A percentile compares a stretch with the other conserved stretches of the same genome.
Conservation (phyloP, 2,888 invertebrate genomes). For the Axea sp. region DNA sequence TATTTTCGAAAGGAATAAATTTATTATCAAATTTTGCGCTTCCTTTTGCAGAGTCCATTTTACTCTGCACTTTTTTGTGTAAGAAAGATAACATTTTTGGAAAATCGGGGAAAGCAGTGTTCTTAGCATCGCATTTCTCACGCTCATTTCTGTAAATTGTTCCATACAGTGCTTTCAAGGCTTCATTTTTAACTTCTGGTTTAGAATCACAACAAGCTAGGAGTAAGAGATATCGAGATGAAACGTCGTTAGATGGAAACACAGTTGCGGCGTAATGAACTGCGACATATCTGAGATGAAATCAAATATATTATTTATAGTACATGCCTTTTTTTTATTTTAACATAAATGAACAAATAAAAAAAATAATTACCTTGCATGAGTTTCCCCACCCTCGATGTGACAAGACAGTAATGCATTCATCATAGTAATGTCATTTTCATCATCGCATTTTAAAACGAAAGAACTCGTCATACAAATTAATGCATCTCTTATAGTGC, state of each 20-base stretch:
- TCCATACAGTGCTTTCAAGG: slow-evolving; percentile 87
- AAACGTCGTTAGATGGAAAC: slow-evolving; percentile 90
- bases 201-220: slow-evolving; percentile 91
- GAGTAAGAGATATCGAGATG: slow-evolving; percentile 89
- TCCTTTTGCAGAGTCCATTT: slow-evolving; percentile 74
- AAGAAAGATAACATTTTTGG: slow-evolving; percentile 86
- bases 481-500: slow-evolving; percentile 74
- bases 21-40: slow-evolving; percentile 84
- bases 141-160: too few relatives aligned
- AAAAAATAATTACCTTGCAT: slow-evolving; percentile 68
- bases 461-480: slow-evolving; percentile 75
- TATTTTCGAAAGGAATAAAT: slow-evolving; percentile 85
- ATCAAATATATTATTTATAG: too few relatives aligned
- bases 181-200: slow-evolving; percentile 88
- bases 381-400: slow-evolving; percentile 87
- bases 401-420: slow-evolving; percentile 86
- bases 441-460: slow-evolving; percentile 72
- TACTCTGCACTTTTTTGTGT: slow-evolving; percentile 77
- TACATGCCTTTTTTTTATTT: too few relatives aligned
- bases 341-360: neutral
- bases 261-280: slow-evolving; percentile 90
- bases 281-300: slow-evolving; percentile 84
- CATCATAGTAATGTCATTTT: slow-evolving; percentile 80
- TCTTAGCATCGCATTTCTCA: too few relatives aligned
- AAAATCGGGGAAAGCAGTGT: slow-evolving; percentile 89